A percentile compares a stretch with the other conserved stretches of the same genome.
Conservation (phyloP, 2,888 invertebrate genomes). For the Cremastinae sp. region DNA sequence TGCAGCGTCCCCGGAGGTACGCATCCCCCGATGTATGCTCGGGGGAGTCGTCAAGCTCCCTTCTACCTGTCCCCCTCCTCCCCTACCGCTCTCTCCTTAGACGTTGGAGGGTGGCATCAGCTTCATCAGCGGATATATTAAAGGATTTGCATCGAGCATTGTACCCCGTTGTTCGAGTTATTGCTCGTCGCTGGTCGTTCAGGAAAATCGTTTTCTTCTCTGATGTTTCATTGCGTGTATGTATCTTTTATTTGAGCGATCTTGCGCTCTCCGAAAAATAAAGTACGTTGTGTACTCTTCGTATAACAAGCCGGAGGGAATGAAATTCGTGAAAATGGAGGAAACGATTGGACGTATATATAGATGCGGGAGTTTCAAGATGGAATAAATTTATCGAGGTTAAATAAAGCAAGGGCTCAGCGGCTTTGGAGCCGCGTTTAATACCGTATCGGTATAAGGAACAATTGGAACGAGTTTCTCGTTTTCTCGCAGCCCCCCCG, state of each 20-base stretch:
- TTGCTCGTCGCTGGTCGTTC: slow-evolving; percentile 60
- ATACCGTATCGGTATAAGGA: slow-evolving; percentile 60
- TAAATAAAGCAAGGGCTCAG: slow-evolving; percentile 40
- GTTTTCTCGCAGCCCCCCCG: slow-evolving; percentile 43
- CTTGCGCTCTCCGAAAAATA: not conserved
- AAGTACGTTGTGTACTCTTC: too few relatives aligned
- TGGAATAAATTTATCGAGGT: slow-evolving; percentile 58
- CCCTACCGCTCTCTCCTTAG: slow-evolving; percentile 15
- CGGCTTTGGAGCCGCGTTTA: slow-evolving; percentile 56
- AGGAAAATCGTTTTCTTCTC: slow-evolving; percentile 34
- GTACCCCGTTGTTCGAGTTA: slow-evolving; percentile 76
- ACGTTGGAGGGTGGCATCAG: slow-evolving; percentile 67
- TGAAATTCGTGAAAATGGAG: slow-evolving; percentile 2
- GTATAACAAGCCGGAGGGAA: too few relatives aligned
- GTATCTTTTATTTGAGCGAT: not conserved
- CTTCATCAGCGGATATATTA: slow-evolving; percentile 80
- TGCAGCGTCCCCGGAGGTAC: slow-evolving; percentile 54
- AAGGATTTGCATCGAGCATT: slow-evolving; percentile 80
- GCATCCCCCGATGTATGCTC: slow-evolving; percentile 69
- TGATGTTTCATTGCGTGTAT: slow-evolving; percentile 1
- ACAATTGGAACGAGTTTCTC: slow-evolving; percentile 57
- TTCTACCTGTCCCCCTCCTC: slow-evolving; percentile 9
- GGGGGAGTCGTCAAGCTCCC: slow-evolving; percentile 74
- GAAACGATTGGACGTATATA: not conserved
- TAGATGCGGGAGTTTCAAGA: slow-evolving; percentile 14